These are phyloP conservation scores for Urocynchramus pylzowi DNA, from an alignment of 2,113 vertebrate genomes.

Conservation along the genomic window DNA sequence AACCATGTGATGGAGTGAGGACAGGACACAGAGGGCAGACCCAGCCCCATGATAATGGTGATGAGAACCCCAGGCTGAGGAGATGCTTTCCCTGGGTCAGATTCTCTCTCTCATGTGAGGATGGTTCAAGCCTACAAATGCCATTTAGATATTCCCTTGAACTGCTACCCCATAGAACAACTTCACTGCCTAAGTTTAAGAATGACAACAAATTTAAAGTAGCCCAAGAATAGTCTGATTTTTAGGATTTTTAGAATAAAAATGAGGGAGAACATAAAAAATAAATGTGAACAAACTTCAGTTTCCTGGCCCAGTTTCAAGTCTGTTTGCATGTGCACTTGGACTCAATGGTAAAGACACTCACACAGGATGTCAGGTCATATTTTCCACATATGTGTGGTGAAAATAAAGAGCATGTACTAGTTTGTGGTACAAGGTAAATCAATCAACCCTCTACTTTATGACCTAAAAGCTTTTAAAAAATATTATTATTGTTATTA, in stretches of 20 bases:
- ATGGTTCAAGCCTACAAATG: rapidly evolving
- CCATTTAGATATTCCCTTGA: neutral
- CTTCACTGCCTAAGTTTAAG: neutral
- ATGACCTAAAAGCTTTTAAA: neutral
- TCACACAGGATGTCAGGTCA: neutral
- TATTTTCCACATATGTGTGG: neutral
- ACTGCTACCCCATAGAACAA: neutral
- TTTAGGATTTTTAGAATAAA: neutral
- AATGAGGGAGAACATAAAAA: neutral
- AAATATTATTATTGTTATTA: neutral
- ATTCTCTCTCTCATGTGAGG: neutral
- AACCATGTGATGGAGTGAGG: rapidly evolving
- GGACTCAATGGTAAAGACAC: neutral
- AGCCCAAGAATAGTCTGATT: neutral
- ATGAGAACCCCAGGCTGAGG: neutral
- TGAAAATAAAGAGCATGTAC: neutral
- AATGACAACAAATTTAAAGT: neutral
- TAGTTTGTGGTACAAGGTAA: neutral
- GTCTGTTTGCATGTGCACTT: neutral
- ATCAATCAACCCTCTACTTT: neutral
- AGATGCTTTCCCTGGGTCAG: neutral
- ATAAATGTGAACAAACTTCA: neutral
- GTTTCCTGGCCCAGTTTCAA: neutral
- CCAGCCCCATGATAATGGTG: rapidly evolving
- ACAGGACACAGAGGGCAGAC: neutral